Evolutionary conservation across 2,113 vertebrate genomes (phyloP).

Genomic region (Xerus inauris): DNA sequence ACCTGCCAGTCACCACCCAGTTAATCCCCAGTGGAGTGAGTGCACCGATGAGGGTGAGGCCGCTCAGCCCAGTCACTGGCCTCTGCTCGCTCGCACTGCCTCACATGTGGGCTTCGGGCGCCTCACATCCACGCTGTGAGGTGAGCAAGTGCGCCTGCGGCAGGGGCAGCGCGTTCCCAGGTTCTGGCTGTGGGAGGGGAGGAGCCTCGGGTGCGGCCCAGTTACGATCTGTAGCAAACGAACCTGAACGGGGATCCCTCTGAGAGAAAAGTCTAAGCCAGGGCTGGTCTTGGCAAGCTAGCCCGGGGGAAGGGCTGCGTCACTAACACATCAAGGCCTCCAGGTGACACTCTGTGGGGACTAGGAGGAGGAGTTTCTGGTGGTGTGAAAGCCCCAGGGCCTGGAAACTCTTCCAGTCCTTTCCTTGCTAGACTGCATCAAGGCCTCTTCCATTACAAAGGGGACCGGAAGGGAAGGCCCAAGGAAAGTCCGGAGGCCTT

Average conservation of each 20-base stretch:
- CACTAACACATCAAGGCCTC: neutral
- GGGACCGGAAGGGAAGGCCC: neutral
- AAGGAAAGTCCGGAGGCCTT: neutral
- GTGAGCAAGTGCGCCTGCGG: no score
- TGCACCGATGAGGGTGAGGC: no score
- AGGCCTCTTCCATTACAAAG: neutral
- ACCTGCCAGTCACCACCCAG: no score
- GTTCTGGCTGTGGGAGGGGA: neutral
- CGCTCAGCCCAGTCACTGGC: no score
- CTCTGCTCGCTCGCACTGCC: no score
- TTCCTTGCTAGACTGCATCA: neutral
- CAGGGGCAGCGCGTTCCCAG: no score
- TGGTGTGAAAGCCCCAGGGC: neutral
- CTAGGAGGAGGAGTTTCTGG: neutral
- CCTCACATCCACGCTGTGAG: no score
- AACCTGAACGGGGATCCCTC: neutral
- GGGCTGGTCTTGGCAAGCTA: neutral
- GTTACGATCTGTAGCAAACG: neutral
- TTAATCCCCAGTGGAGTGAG: no score
- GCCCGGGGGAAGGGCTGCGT: neutral
- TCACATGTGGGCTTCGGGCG: no score
- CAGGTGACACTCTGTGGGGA: neutral
- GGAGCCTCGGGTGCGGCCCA: neutral
- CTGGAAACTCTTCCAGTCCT: neutral
- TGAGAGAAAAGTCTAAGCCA: neutral